A percentile compares a stretch with the other conserved stretches of the same genome.
Conservation (phyloP, 2,113 vertebrate genomes). For the Caranx melampygus region DNA sequence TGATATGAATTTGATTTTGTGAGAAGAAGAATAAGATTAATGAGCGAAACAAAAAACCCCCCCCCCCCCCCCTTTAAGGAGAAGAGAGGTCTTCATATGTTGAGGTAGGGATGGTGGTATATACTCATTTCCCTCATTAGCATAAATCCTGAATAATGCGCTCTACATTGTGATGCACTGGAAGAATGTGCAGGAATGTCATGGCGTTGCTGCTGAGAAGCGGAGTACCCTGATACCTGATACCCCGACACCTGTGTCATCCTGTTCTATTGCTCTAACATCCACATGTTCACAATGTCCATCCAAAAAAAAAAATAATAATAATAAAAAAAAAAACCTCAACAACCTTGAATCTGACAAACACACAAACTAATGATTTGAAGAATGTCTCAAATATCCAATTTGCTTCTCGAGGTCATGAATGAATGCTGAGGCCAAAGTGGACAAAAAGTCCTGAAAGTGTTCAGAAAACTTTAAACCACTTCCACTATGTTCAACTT, state of each 20-base stretch:
- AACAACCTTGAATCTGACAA: background rate
- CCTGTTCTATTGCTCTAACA: background rate
- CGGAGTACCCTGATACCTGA: background rate
- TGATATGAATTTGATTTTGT: slow-evolving; percentile 54
- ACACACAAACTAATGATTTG: background rate
- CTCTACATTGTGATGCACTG: too few species aligned
- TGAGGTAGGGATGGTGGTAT: background rate
- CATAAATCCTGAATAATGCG: slow-evolving; percentile 24
- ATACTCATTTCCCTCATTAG: slow-evolving; percentile 11
- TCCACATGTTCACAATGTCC: too few species aligned
- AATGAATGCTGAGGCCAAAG: background rate
- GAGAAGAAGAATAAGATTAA: slow-evolving; percentile 57
- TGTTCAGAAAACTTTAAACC: background rate
- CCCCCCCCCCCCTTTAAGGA: slow-evolving; percentile 1
- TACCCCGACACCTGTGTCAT: background rate
- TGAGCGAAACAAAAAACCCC: slow-evolving; percentile 51
- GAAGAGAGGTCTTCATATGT: slow-evolving; percentile 41
- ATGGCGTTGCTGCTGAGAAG: too few species aligned
- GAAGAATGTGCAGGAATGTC: background rate
- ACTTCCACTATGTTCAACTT: background rate
- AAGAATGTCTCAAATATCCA: too few species aligned
- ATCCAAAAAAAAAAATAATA: too few species aligned
- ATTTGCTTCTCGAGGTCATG: background rate
- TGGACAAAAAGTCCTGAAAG: background rate
- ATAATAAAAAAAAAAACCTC: background rate